phyloP scores from a whole-genome alignment of 2,797 vertebrate species.

The Lophius americanus region DNA sequence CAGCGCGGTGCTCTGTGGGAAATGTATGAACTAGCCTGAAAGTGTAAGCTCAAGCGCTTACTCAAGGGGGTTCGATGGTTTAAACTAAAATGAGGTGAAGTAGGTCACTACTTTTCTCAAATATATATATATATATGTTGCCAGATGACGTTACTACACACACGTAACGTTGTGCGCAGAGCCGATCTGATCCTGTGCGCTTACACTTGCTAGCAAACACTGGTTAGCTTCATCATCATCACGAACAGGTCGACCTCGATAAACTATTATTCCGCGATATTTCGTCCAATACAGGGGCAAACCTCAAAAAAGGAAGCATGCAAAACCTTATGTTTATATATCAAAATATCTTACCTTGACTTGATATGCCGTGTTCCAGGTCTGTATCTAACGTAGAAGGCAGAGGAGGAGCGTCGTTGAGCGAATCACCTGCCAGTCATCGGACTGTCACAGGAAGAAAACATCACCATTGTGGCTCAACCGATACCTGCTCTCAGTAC shows the following conservation, averaged over 20 bases:
- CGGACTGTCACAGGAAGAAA: constrained; percentile 60
- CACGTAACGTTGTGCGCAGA: constrained; percentile 28
- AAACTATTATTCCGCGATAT: background rate
- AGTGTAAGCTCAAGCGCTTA: constrained; percentile 20
- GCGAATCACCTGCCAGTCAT: constrained; percentile 74
- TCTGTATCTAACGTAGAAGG: constrained; percentile 31
- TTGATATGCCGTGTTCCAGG: constrained; percentile 26
- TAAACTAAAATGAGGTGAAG: background rate
- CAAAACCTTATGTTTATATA: background rate
- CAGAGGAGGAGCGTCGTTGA: constrained; percentile 69
- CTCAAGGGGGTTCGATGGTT: background rate
- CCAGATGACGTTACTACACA: constrained; percentile 26
- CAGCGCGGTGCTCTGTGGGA: background rate
- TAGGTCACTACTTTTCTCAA: no score
- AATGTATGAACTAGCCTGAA: constrained; percentile 22
- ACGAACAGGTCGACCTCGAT: constrained; percentile 7
- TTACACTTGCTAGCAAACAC: constrained; percentile 52
- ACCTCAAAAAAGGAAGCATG: background rate
- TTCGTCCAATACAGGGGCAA: background rate
- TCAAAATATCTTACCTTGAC: constrained; percentile 47
- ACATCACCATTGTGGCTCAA: constrained; percentile 66
- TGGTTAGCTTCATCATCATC: constrained; percentile 18
- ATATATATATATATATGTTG: background rate
- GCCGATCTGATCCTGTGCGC: constrained; percentile 56
- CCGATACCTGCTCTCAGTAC: rapidly evolving